These are phyloP conservation scores for Harlomillsia oculata DNA, from an alignment of 1,140 invertebrate species.

Conservation along the genomic window DNA sequence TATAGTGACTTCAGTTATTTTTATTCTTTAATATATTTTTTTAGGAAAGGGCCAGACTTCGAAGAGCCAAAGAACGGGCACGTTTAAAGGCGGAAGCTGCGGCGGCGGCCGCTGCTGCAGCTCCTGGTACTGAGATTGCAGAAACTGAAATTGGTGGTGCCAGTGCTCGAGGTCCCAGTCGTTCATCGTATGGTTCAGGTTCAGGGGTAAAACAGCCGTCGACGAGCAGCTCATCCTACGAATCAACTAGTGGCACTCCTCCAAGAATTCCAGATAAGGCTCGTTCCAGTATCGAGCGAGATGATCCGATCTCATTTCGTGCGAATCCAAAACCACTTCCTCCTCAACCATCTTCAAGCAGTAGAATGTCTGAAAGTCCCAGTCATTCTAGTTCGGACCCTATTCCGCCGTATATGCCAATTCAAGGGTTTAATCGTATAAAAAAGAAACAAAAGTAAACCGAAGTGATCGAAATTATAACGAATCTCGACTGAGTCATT, in stretches of 20 bases:
- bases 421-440: conserved; percentile 23
- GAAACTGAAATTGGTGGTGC: too few species aligned
- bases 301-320: conserved; percentile 26
- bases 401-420: conserved; percentile 33
- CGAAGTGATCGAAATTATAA: too few species aligned
- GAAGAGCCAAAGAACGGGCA: conserved; percentile 54
- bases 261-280: conserved; percentile 31
- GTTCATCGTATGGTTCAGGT: conserved; percentile 5
- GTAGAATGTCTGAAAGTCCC: background rate
- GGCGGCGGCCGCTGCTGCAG: conserved; percentile 32
- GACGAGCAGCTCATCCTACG: background rate
- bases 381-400: background rate
- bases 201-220: background rate
- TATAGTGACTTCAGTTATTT: background rate
- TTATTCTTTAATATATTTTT: conserved; percentile 1
- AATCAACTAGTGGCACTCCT: background rate
- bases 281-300: background rate
- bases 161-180: background rate
- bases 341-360: conserved; percentile 14
- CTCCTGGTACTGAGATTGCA: too few species aligned
- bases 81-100: conserved; percentile 55
- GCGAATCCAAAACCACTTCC: conserved; percentile 30
- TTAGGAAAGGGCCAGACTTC: conserved; percentile 57
- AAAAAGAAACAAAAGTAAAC: conserved; percentile 1
- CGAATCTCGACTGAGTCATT: too few species aligned